Percentiles rank a stretch among this genome's conserved stretches.
Evolutionary conservation across 2,888 invertebrate genomes (phyloP).

Genomic region (Lasioglossum morio): DNA sequence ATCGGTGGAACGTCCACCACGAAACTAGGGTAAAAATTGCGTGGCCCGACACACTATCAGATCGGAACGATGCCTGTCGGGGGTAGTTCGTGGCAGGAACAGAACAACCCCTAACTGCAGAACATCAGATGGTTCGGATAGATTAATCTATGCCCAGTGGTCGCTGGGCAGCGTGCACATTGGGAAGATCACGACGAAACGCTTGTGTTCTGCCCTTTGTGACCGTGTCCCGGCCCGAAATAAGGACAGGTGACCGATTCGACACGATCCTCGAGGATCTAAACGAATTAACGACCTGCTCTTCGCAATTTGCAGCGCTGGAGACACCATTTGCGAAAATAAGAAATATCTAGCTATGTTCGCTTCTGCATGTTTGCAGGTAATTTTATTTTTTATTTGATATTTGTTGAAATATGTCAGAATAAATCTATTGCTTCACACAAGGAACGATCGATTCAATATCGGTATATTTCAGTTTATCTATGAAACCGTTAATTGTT

Average conservation of each 20-base stretch:
- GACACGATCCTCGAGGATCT: neutral
- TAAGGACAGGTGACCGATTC: conserved; percentile 48
- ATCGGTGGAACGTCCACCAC: conserved; percentile 7
- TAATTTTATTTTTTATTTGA: neutral
- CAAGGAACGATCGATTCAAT: too few species aligned
- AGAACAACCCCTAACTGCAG: conserved; percentile 70
- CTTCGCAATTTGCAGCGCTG: neutral
- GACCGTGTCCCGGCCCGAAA: conserved; percentile 40
- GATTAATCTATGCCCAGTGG: conserved; percentile 68
- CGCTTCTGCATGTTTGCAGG: neutral
- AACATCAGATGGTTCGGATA: conserved; percentile 68
- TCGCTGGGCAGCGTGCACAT: conserved; percentile 31
- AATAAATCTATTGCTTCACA: too few species aligned
- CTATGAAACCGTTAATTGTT: too few species aligned
- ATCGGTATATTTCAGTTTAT: too few species aligned
- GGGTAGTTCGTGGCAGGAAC: conserved; percentile 53
- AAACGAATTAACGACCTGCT: conserved; percentile 15
- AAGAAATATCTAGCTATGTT: neutral
- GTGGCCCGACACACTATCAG: conserved; percentile 49
- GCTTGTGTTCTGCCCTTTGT: conserved; percentile 27
- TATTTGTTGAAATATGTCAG: neutral
- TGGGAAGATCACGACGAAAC: conserved; percentile 40
- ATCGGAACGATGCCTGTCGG: conserved; percentile 38
- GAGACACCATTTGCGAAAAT: neutral
- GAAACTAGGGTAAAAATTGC: conserved; percentile 59